Base-by-base conservation (phyloP, 2,113 vertebrate species). In the Zeus faber region DNA sequence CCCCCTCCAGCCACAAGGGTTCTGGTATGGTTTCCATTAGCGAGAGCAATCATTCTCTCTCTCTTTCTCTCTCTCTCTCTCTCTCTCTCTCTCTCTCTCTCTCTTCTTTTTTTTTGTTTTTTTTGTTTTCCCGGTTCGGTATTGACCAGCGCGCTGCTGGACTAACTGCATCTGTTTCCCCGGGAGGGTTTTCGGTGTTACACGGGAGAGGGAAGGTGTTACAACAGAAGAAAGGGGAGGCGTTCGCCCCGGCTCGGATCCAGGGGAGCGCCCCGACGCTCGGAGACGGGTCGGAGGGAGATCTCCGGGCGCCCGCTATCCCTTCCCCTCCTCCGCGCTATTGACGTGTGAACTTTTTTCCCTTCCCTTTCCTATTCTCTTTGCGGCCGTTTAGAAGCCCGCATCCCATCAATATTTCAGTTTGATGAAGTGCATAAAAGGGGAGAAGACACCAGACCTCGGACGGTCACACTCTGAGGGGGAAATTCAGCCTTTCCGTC, bases 21-120 rank as follows among this genome's bases (percentile, higher is more conserved):
- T 14, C 14, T 43, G 55, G 70, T 21, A 70, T 86, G 84, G 67
- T 83, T 86, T 82, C 82, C 72, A 88, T 85, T 81, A 83, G 53
- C 46, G 49, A 29, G 45, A 57, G 72, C 49, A 33, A 33, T 10
- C 13, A 10, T 2, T 13, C 13, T 7, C 29, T 33, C 13, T 7
- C 8, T 13, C 8, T 33, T 33, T n/a, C n/a, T n/a, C n/a, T n/a
- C n/a, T n/a, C n/a, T n/a, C 13, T 33, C 11, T 33, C 13, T 7
- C 29, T 10, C 8, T 33, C 13, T 2, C 29, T 33, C 8, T 13
- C 13, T 33, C 8, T 10, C 29, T 10, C 13, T 33, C n/a, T 33
- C 13, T 2, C 29, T 33, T 7, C 29, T 33, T 33, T 7, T 10
- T 13, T 10, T 33, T 33, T n/a, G n/a, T n/a, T n/a, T n/a, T n/a